Evolutionary conservation across 2,797 vertebrate species (phyloP).

Genomic region (Zenarchopterus dispar): DNA sequence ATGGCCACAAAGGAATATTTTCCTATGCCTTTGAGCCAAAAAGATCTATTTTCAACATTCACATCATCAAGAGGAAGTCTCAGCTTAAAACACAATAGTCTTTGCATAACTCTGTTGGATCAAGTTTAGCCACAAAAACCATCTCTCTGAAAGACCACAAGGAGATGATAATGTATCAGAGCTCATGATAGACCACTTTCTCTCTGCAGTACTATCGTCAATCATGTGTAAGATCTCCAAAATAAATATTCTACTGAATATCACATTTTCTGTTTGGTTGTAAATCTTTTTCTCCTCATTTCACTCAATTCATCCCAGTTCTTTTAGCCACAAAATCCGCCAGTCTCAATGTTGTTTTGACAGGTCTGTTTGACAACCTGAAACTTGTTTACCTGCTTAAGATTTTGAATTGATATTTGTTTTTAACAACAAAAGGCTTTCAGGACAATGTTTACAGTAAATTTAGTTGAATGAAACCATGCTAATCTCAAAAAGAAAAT

Average conservation of each 20-base stretch:
- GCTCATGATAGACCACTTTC: not conserved
- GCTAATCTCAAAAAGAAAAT: no score
- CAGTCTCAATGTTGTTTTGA: no score
- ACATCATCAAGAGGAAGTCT: conserved; percentile 10
- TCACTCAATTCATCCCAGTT: not conserved
- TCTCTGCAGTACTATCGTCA: not conserved
- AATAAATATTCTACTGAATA: conserved; percentile 14
- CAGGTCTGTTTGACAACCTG: no score
- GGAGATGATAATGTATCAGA: conserved; percentile 47
- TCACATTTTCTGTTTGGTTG: conserved; percentile 5
- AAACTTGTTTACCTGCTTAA: no score
- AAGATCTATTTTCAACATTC: conserved; percentile 54
- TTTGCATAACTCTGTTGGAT: conserved; percentile 29
- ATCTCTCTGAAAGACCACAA: conserved; percentile 52
- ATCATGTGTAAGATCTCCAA: not conserved
- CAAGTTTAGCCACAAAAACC: conserved; percentile 25
- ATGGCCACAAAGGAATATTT: conserved; percentile 55
- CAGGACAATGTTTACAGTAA: no score
- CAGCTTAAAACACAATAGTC: conserved; percentile 37
- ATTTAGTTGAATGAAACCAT: no score
- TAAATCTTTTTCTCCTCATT: not conserved
- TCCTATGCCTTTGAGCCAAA: conserved; percentile 40
- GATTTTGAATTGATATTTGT: not conserved
- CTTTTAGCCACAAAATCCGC: conserved; percentile 5
- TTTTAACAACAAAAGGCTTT: no score